Evolutionary conservation across 2,797 vertebrate species (phyloP).

Genomic region (Rhinatrema bivittatum): DNA sequence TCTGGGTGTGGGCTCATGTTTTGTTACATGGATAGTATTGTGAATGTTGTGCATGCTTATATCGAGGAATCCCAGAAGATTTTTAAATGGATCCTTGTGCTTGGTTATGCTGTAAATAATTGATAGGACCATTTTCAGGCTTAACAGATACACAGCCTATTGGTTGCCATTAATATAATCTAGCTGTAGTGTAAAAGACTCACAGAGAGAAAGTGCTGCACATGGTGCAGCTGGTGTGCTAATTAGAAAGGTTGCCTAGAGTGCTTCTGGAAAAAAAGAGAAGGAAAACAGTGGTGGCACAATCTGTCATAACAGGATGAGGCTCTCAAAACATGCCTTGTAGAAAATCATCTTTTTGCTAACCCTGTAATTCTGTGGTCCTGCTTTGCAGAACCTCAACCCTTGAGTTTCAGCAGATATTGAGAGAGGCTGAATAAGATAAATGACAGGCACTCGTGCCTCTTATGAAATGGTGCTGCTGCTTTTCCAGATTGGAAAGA

Average conservation of each 20-base stretch:
- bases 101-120: conserved; percentile 41
- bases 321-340: too few relatives aligned
- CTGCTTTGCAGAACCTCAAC: too few relatives aligned
- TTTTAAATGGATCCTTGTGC: conserved; percentile 39
- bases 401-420: too few relatives aligned
- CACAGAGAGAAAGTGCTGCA: conserved; percentile 23
- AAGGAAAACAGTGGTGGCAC: conserved; percentile 23
- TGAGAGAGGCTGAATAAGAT: too few relatives aligned
- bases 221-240: conserved; percentile 44
- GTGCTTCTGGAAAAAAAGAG: conserved; percentile 33
- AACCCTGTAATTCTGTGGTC: too few relatives aligned
- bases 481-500: too few relatives aligned
- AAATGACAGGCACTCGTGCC: too few relatives aligned
- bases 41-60: conserved; percentile 38
- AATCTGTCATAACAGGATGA: conserved; percentile 34
- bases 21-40: conserved; percentile 29
- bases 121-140: conserved; percentile 25
- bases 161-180: conserved; percentile 33
- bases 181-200: conserved; percentile 34
- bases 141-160: conserved; percentile 30
- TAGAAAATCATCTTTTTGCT: too few relatives aligned
- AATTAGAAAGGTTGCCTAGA: conserved; percentile 44
- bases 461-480: too few relatives aligned
- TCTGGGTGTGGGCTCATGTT: too few relatives aligned
- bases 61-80: conserved; percentile 37